phyloP scores from a whole-genome alignment of 2,113 vertebrate genomes.

The Sapajus apella region DNA sequence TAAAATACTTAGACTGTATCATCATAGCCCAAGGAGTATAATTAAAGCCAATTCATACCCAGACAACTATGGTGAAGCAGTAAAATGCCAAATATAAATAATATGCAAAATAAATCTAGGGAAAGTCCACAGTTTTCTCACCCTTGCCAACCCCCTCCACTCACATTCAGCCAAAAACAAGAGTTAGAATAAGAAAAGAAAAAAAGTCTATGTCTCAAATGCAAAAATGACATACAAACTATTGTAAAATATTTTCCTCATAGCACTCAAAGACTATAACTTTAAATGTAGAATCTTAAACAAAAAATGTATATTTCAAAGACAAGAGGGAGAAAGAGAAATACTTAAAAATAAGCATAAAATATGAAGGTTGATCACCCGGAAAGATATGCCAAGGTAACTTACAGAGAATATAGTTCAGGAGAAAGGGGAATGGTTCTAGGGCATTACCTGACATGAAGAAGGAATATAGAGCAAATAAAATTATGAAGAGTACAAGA shows the following conservation, averaged over 20 bases:
- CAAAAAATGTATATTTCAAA: not conserved
- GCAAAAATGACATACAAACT: not conserved
- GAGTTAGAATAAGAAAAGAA: not conserved
- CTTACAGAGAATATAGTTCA: not conserved
- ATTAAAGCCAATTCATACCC: not conserved
- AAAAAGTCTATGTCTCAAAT: not conserved
- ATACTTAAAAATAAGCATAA: not conserved
- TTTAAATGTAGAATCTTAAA: not conserved
- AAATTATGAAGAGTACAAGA: not conserved
- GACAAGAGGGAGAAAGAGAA: not conserved
- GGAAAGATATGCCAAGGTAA: not conserved
- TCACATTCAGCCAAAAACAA: not conserved
- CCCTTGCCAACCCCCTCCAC: not conserved
- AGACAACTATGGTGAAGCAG: not conserved
- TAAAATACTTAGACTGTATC: not conserved
- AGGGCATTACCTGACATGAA: not conserved
- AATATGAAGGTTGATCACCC: not conserved
- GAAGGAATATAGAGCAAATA: not conserved
- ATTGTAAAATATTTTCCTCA: not conserved
- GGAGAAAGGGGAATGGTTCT: not conserved
- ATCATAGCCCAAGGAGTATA: not conserved
- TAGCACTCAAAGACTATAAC: not conserved
- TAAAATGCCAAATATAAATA: not conserved
- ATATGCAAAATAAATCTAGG: not conserved
- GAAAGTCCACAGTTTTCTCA: not conserved